These are phyloP conservation scores for Drosophila melanosoma DNA, from an alignment of 2,888 invertebrate genomes.

Conservation along the genomic window DNA sequence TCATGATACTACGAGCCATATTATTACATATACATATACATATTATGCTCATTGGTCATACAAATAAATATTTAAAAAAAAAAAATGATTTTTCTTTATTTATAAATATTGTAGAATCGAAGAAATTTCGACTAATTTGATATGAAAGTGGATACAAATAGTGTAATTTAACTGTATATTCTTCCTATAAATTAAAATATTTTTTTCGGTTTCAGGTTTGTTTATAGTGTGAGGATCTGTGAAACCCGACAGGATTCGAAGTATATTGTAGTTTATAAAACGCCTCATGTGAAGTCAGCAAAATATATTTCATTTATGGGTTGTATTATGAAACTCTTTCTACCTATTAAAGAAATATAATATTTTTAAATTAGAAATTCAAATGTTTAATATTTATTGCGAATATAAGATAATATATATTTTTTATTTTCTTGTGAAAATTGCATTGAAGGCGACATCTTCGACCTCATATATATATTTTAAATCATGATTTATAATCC, in stretches of 20 bases:
- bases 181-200: neutral
- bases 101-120: neutral
- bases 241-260: neutral
- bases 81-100: constrained; percentile 6
- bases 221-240: neutral
- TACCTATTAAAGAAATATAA: neutral
- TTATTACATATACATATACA: constrained; percentile 39
- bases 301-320: neutral
- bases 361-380: neutral
- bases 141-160: neutral
- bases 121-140: neutral
- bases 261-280: too few relatives aligned
- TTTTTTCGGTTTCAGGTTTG: neutral
- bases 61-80: constrained; percentile 47
- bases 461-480: neutral
- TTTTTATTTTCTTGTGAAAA: neutral
- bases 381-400: neutral
- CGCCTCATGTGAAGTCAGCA: neutral
- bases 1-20: constrained; percentile 61
- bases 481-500: neutral
- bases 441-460: neutral
- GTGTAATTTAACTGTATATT: neutral
- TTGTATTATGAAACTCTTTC: neutral
- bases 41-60: constrained; percentile 63
- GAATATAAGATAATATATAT: too few relatives aligned